Evolutionary conservation across 2,888 invertebrate genomes (phyloP).

Genomic region (Calameuta pallipes): DNA sequence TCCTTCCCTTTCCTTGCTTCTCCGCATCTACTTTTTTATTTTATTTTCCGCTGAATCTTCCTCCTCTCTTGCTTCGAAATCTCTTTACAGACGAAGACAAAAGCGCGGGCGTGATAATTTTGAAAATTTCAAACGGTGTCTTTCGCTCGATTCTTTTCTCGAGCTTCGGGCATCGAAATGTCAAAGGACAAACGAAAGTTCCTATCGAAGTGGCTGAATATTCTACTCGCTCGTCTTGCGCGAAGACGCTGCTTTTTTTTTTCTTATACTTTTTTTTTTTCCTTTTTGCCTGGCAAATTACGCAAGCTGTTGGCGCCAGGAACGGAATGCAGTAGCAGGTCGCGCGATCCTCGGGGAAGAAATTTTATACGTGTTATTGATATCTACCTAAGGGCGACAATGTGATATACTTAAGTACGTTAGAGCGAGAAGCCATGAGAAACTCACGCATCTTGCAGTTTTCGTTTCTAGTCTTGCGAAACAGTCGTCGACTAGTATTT

Average conservation of each 20-base stretch:
- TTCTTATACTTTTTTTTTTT: background rate
- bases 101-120: background rate
- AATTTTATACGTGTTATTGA: conserved; percentile 10
- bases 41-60: background rate
- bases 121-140: background rate
- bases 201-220: background rate
- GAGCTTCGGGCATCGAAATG: background rate
- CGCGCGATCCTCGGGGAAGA: background rate
- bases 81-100: background rate
- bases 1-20: background rate
- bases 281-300: background rate
- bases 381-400: background rate
- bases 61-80: background rate
- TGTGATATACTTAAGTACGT: background rate
- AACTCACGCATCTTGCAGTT: background rate
- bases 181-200: background rate
- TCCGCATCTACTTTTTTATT: background rate
- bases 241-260: background rate
- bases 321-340: background rate
- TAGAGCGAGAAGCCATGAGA: background rate
- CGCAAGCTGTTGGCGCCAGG: background rate
- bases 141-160: background rate
- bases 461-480: conserved; percentile 11
- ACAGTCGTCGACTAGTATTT: conserved; percentile 19
- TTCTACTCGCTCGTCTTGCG: background rate